Base-by-base conservation (phyloP, 92 coral and sea anemone genomes). In the Heliopora coerulea region DNA sequence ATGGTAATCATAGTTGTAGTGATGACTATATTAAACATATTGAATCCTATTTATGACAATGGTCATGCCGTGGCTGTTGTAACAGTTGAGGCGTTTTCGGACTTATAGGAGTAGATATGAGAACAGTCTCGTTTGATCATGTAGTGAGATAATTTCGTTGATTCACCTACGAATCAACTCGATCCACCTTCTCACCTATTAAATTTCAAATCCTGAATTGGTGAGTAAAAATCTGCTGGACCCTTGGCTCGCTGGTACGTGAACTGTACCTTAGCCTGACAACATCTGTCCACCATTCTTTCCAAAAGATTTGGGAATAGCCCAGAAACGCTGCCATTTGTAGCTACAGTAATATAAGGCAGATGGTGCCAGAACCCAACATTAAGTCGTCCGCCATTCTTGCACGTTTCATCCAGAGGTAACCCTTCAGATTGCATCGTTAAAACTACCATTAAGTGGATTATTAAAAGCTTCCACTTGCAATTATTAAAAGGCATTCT, bases 301-400 rank as follows among this genome's bases (percentile, higher is more conserved):
- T 10, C 15, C 63, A 70, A 21, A 19, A 70, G 9, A 14, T 54
- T 25, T 29, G 77, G 77, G 24, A 70, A 70, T 20, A 70, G 12
- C 32, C 77, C 77, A 26, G 63, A 52, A 20, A 54, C 77, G 0
- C 30, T 5, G 1, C 49, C 63, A 70, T 32, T 12, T 54, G 34
- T 17, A 6, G 23, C 0, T 11, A n/a, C 0, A n/a, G 57, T 50
- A 27, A 70, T 35, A 54, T 70, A 70, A 19, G 77, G 77, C 1
- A 18, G 17, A 33, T 70, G 77, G 17, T 70, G 31, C 62, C 77
- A 70, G 46, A 48, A 52, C 77, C 52, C 54, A 6, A 70, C 19
- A 3, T 29, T 70, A 34, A 70, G 77, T 35, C 18, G 25, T 13
- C 77, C 77, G 19, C 77, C 77, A 2, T 70, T 35, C 1, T 21